These are phyloP conservation scores for Sycophila sp. DNA, from an alignment of 1,140 invertebrate species.

Conservation along the genomic window DNA sequence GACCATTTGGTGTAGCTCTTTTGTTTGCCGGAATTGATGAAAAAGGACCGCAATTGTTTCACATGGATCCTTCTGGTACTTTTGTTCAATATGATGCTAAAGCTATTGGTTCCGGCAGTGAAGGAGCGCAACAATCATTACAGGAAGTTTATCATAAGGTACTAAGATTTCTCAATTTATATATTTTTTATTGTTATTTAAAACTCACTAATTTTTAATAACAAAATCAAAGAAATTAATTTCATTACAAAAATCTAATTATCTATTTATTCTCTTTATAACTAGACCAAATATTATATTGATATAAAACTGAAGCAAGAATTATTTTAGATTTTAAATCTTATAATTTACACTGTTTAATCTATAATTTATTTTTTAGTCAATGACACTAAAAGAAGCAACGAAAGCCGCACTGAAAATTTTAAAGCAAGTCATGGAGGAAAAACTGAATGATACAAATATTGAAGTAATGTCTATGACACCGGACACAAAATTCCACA, in stretches of 20 bases:
- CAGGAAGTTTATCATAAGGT: constrained; percentile 89
- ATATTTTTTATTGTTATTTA: constrained; percentile 19
- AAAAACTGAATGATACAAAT: constrained; percentile 97
- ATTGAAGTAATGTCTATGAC: constrained; percentile 98
- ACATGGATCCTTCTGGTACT: constrained; percentile 98
- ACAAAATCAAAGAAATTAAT: too few relatives aligned
- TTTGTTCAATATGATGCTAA: constrained; percentile 98
- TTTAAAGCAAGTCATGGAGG: constrained; percentile 99
- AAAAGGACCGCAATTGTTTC: constrained; percentile 88
- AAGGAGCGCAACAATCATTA: constrained; percentile 97
- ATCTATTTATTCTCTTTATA: neutral
- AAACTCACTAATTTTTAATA: too few relatives aligned
- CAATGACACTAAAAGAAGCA: constrained; percentile 96
- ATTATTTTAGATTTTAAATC: constrained; percentile 13
- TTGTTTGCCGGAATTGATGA: constrained; percentile 89
- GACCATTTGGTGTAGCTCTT: constrained; percentile 98
- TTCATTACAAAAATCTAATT: neutral
- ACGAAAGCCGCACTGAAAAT: constrained; percentile 92
- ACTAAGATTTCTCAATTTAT: constrained; percentile 21
- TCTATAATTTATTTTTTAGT: too few relatives aligned
- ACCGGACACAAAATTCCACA: constrained; percentile 84
- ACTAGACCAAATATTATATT: neutral
- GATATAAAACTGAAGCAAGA: constrained; percentile 9
- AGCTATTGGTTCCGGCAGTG: constrained; percentile 98
- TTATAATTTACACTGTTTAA: constrained; percentile 41